Conservation (phyloP, 2,888 invertebrate genomes). For the Cephus spinipes region DNA sequence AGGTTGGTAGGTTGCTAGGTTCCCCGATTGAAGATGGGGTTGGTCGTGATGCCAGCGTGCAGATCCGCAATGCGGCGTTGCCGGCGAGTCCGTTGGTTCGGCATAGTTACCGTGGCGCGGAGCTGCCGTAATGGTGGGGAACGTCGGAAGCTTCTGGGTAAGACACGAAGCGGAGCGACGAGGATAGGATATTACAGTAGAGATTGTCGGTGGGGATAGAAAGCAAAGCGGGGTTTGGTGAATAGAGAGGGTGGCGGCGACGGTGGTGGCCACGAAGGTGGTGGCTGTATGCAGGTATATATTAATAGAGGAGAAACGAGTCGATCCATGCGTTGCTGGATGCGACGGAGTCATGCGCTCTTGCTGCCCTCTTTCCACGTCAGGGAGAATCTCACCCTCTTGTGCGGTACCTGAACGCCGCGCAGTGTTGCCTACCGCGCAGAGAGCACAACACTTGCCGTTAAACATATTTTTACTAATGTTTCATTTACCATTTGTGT, state of each 20-base stretch:
- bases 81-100: conserved; percentile 54
- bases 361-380: conserved; percentile 36
- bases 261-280: conserved; percentile 3
- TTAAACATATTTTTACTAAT: conserved; percentile 37
- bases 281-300: conserved; percentile 35
- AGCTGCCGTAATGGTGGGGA: neutral
- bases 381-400: conserved; percentile 22
- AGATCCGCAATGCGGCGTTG: conserved; percentile 66
- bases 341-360: conserved; percentile 58
- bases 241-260: conserved; percentile 7
- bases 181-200: neutral
- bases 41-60: conserved; percentile 58
- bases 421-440: conserved; percentile 58
- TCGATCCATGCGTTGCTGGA: conserved; percentile 59
- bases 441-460: conserved; percentile 58
- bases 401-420: conserved; percentile 34
- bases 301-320: conserved; percentile 37
- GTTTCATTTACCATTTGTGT: conserved; percentile 34
- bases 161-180: neutral
- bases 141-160: neutral
- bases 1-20: conserved; percentile 30
- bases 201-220: neutral
- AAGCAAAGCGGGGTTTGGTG: conserved; percentile 2
- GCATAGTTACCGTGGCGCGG: conserved; percentile 32
- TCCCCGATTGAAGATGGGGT: conserved; percentile 34